These are phyloP conservation scores for Sarcoramphus papa DNA, from an alignment of 2,797 vertebrate species.

Conservation along the genomic window DNA sequence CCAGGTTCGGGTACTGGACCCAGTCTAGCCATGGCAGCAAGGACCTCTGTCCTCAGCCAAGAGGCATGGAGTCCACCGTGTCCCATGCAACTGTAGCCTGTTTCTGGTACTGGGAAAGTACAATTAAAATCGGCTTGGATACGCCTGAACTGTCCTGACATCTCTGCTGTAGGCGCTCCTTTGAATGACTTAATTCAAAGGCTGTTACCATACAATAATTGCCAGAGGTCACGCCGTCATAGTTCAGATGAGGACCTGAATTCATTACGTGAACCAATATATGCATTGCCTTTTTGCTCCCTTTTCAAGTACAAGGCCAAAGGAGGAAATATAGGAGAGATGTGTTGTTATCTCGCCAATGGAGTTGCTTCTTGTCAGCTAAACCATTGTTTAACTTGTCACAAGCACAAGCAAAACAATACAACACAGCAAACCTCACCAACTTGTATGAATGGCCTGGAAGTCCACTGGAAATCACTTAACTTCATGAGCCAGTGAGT, in stretches of 20 bases:
- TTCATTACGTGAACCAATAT: not conserved
- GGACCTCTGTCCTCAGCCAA: not conserved
- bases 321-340: not conserved
- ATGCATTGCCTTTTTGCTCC: not conserved
- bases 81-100: not conserved
- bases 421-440: not conserved
- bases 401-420: not conserved
- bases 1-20: not conserved
- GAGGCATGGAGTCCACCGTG: rapidly evolving
- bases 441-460: not conserved
- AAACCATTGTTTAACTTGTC: not conserved
- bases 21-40: not conserved
- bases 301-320: not conserved
- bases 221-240: not conserved
- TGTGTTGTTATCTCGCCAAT: not conserved
- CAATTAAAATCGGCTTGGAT: not conserved
- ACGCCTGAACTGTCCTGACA: not conserved
- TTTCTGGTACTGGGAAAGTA: not conserved
- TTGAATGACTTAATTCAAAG: not conserved
- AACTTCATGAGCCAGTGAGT: not conserved
- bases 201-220: not conserved
- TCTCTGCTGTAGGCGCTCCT: not conserved
- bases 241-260: not conserved
- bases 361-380: not conserved
- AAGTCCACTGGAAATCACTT: not conserved